Base-by-base conservation (phyloP, 1,140 invertebrate genomes). In the Leptinotarsa undecemlineata region DNA sequence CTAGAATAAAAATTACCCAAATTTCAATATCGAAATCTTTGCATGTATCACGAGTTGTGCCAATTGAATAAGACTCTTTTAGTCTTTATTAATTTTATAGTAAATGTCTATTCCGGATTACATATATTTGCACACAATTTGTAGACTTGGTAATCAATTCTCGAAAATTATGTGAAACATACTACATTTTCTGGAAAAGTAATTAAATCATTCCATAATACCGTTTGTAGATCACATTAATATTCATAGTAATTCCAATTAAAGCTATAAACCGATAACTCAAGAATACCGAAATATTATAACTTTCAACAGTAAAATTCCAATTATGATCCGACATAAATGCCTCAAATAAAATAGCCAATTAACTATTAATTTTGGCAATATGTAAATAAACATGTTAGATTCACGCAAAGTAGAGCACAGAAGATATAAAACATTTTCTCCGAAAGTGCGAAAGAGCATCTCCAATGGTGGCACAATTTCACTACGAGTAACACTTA, bases 391-490 rank as follows among this genome's bases (percentile, higher is more conserved):
- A 2, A 57, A 4, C 51, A 17, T 57, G n/a, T 57, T 57, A 19
- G 51, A 57, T 57, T 19, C 51, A n/a, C 51, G n/a, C 14, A 57
- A 57, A 57, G 51, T 57, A 19, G 51, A 57, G 88, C 88, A 5
- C 78, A 90, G 8, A 86, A 86, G 67, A 90, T 89, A 21, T 90
- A 89, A 3, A 90, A 90, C 71, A 82, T 91, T 61, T 33, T 84
- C 87, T 21, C 85, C 87, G 51, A 86, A 87, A 70, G 87, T 80
- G 79, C 80, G 78, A 63, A 80, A 78, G 63, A 85, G 77, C 42
- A 84, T 85, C 78, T 80, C 80, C 3, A 76, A 74, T 78, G 83
- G 84, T 77, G 84, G 84, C 84, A 60, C 63, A 66, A 73, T 78
- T 79, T 79, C 75, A 77, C 77, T 76, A 71, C 4, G 74, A 76